These are phyloP conservation scores for Ferdinandea cuprea DNA, from an alignment of 2,888 invertebrate genomes.

Conservation along the genomic window DNA sequence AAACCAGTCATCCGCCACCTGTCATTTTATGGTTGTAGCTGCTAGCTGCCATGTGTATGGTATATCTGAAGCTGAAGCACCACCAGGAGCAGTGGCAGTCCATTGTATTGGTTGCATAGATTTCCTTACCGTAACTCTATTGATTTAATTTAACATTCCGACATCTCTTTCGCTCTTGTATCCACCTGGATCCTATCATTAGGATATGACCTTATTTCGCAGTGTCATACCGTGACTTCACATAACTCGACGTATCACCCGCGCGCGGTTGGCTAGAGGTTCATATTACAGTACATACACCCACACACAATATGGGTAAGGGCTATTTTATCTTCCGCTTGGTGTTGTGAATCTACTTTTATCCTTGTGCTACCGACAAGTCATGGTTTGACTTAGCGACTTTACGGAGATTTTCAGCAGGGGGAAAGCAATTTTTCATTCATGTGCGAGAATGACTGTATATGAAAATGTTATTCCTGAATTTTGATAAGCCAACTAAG, in stretches of 20 bases:
- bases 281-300: conserved; percentile 14
- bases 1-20: conserved; percentile 44
- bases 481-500: conserved; percentile 25
- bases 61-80: not conserved
- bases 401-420: not conserved
- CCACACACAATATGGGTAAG: not conserved
- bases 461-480: conserved; percentile 10
- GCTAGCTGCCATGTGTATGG: not conserved
- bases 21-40: conserved; percentile 15
- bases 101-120: conserved; percentile 18
- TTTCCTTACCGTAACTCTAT: conserved; percentile 9
- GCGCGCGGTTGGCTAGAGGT: not conserved
- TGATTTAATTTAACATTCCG: conserved; percentile 52
- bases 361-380: not conserved
- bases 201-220: conserved; percentile 51
- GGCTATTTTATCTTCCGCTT: not conserved
- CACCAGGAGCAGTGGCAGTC: not conserved
- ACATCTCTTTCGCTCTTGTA: conserved; percentile 5
- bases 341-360: not conserved
- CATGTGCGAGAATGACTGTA: not conserved
- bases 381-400: not conserved
- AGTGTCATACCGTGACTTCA: conserved; percentile 21
- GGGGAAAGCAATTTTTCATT: conserved; percentile 1
- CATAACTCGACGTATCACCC: conserved; percentile 23
- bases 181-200: conserved; percentile 28